These are phyloP conservation scores for Dromaius novaehollandiae DNA, from an alignment of 2,113 vertebrate genomes.

Conservation along the genomic window DNA sequence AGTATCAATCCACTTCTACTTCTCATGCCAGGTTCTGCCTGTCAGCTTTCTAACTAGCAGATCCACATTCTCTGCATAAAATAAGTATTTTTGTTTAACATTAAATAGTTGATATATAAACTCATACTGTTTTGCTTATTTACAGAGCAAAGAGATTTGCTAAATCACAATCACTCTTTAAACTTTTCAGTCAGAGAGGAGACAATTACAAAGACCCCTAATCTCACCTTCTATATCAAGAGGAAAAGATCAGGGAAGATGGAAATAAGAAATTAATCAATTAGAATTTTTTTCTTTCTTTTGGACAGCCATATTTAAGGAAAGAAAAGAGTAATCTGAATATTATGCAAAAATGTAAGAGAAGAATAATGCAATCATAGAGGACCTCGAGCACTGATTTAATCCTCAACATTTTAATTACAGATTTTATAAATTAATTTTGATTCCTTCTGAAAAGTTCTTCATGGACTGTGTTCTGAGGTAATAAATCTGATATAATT, in stretches of 20 bases:
- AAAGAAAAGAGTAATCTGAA: constrained; percentile 47
- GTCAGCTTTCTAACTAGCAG: not conserved
- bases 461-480: constrained; percentile 37
- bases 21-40: not conserved
- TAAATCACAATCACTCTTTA: not conserved
- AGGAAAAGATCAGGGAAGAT: not conserved
- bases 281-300: constrained; percentile 31
- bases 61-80: not conserved
- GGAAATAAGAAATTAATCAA: constrained; percentile 37
- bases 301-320: constrained; percentile 38
- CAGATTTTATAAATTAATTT: constrained; percentile 69
- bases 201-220: not conserved
- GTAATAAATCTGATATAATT: constrained; percentile 67
- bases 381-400: constrained; percentile 66
- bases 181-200: not conserved
- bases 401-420: constrained; percentile 74
- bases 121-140: not conserved
- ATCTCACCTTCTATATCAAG: not conserved
- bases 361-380: constrained; percentile 43
- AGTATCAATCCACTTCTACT: not conserved
- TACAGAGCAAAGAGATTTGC: not conserved
- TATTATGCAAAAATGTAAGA: constrained; percentile 31
- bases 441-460: constrained; percentile 61
- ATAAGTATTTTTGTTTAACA: not conserved
- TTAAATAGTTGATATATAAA: not conserved